A percentile compares a stretch with the other conserved stretches of the same genome.
Conservation (phyloP, 2,113 vertebrate genomes). For the Agapornis roseicollis region DNA sequence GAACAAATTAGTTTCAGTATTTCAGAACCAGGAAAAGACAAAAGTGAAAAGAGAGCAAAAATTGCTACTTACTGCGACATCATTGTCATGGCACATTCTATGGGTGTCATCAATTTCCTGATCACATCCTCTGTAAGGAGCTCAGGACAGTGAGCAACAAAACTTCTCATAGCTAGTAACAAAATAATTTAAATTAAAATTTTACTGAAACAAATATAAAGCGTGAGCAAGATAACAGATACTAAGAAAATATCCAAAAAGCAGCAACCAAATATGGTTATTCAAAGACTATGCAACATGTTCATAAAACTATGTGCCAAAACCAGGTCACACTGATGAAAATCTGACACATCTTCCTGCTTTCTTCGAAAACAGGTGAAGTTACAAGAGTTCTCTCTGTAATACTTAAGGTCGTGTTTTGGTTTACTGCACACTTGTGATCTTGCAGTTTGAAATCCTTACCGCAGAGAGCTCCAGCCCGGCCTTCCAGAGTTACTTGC, state of each 20-base stretch:
- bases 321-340: background rate
- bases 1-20: background rate
- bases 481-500: slow-evolving; percentile 97
- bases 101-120: slow-evolving; percentile 95
- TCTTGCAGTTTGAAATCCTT: slow-evolving; percentile 51
- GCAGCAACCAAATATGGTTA: background rate
- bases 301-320: background rate
- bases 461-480: slow-evolving; percentile 97
- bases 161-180: slow-evolving; percentile 93
- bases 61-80: slow-evolving; percentile 94
- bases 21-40: background rate
- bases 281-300: background rate
- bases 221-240: background rate
- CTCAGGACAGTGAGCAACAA: slow-evolving; percentile 97
- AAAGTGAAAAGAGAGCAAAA: background rate
- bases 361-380: background rate
- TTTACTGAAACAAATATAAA: background rate
- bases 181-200: background rate
- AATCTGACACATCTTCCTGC: background rate
- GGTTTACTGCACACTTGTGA: background rate
- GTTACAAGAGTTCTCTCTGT: background rate
- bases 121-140: slow-evolving; percentile 97
- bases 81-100: slow-evolving; percentile 99
- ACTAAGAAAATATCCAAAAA: background rate
- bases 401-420: background rate